A percentile compares a stretch with the other conserved stretches of the same genome.
phyloP scores from a whole-genome alignment of 2,797 vertebrate genomes.

The Pangasius larnaudii region DNA sequence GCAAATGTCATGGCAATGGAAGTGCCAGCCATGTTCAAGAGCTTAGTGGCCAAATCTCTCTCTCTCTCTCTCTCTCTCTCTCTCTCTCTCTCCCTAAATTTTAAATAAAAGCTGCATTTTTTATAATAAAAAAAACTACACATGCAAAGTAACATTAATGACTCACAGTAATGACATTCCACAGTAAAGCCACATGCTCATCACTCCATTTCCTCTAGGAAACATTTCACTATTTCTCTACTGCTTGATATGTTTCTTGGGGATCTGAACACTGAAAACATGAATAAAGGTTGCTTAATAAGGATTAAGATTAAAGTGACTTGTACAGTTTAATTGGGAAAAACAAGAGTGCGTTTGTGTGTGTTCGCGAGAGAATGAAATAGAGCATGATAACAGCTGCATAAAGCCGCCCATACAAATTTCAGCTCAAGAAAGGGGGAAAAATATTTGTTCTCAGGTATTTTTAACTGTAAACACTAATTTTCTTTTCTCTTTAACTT shows the following conservation, averaged over 20 bases:
- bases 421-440: not conserved
- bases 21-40: not conserved
- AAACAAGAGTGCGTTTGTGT: not conserved
- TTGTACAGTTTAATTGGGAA: not conserved
- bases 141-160: no score
- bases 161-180: no score
- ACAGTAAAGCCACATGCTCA: not conserved
- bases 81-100: no score
- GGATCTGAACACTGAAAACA: not conserved
- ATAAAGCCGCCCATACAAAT: not conserved
- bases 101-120: no score
- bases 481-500: not conserved
- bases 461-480: not conserved
- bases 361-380: not conserved
- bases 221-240: not conserved
- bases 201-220: not conserved
- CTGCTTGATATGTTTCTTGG: not conserved
- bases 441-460: not conserved
- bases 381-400: not conserved
- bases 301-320: not conserved
- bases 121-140: no score
- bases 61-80: no score
- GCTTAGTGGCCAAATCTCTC: not conserved
- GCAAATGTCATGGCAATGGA: not conserved
- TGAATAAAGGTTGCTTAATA: not conserved